Evolutionary conservation across 2,113 vertebrate species (phyloP), one percentile per base, ranked within the genome.

Genomic region (Paedocypris sp.): DNA sequence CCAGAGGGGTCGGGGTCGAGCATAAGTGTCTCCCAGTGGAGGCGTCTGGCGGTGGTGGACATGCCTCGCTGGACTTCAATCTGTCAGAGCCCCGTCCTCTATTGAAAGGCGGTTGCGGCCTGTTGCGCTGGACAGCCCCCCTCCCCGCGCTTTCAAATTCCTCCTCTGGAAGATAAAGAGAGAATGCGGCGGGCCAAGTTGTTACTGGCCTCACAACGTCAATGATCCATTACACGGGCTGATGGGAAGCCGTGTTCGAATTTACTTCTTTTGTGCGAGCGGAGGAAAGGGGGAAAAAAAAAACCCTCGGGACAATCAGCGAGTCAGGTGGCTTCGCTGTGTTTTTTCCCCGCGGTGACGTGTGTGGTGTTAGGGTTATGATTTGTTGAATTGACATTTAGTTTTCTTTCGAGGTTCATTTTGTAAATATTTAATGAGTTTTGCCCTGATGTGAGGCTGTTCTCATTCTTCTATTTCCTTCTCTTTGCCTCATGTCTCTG

Each of bases 61-160:
- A 80, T 64, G 80, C 73, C 80, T 72, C 68, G 76, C 50, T 82
- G 79, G 69, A 3, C 60, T 70, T 66, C 69, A 71, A 74, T 82
- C 75, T 81, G n/a, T n/a, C n/a, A n/a, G n/a, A n/a, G n/a, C n/a
- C n/a, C n/a, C n/a, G n/a, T n/a, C 73, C 75, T 82, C 75, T 68
- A 79, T 78, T 80, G 70, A 79, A 57, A 67, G 74, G 76, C 25
- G 67, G 82, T 80, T 77, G 79, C 71, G 73, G 70, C 62, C 70
- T 60, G 42, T 54, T 83, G 79, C 77, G 50, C 66, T 71, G 15
- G 33, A 75, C 78, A 78, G 68, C 75, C 72, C 79, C 74, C 76
- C 71, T 79, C 80, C 60, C n/a, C 74, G 82, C 69, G 32, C 9
- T 4, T 12, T 68, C 75, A 74, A 79, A 83, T 84, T 77, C 62